A percentile compares a stretch with the other conserved stretches of the same genome.
Conservation (phyloP, 1,140 invertebrate genomes). For the Monochamus saltuarius region DNA sequence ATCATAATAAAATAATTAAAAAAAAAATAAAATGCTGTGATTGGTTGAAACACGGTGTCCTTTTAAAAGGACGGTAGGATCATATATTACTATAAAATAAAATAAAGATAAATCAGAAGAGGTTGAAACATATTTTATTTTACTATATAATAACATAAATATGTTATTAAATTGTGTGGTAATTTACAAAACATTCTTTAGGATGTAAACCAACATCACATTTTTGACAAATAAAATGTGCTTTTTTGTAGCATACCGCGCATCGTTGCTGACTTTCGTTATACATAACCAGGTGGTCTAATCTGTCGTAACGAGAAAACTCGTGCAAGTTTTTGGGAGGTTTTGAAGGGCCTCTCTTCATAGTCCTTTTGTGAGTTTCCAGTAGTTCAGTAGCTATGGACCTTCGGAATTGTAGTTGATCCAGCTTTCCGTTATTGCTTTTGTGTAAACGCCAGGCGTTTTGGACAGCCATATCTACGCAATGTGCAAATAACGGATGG, state of each 20-base stretch:
- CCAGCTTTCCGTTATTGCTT: neutral
- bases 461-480: slow-evolving; percentile 7
- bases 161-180: slow-evolving; percentile 3
- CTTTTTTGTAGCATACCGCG: neutral
- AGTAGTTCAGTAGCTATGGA: neutral
- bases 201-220: slow-evolving; percentile 8
- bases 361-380: slow-evolving; percentile 1
- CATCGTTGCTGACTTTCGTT: slow-evolving; percentile 6
- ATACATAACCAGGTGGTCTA: neutral
- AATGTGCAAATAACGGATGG: slow-evolving; percentile 31
- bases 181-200: slow-evolving; percentile 3
- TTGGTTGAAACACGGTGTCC: no score
- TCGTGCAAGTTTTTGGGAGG: neutral
- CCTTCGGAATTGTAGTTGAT: neutral
- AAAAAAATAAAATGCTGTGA: no score
- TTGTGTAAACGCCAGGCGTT: slow-evolving; percentile 11
- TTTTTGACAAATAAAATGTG: slow-evolving; percentile 9
- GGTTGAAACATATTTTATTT: no score
- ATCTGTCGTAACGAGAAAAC: neutral
- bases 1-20: no score
- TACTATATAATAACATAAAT: no score
- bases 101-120: slow-evolving; percentile 11
- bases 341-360: neutral
- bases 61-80: no score
- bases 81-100: no score